These are phyloP conservation scores for Cantharis rustica DNA, from an alignment of 2,888 invertebrate species.

Conservation along the genomic window DNA sequence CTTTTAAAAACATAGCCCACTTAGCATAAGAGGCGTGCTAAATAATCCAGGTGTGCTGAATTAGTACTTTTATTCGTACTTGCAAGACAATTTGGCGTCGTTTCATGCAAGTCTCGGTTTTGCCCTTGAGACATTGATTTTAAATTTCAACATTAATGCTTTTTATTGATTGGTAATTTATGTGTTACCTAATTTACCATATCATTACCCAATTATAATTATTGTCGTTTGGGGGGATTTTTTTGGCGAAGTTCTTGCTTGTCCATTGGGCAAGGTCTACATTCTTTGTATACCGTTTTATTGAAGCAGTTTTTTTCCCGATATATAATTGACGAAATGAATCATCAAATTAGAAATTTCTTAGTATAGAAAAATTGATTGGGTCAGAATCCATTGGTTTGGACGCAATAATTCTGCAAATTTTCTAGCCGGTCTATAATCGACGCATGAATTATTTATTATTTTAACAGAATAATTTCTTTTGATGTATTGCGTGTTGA, in stretches of 20 bases:
- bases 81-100: constrained; percentile 15
- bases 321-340: neutral
- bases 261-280: neutral
- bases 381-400: neutral
- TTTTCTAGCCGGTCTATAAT: neutral
- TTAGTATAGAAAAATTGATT: neutral
- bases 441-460: neutral
- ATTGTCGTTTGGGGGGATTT: neutral
- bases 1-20: constrained; percentile 21
- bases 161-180: neutral
- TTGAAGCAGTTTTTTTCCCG: neutral
- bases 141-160: neutral
- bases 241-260: neutral
- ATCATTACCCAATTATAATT: neutral
- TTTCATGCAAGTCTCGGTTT: neutral
- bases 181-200: neutral
- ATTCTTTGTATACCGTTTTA: neutral
- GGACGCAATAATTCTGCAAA: neutral
- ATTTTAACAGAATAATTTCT: neutral
- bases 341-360: neutral
- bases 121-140: constrained; percentile 4
- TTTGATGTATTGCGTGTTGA: neutral
- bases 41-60: neutral
- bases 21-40: constrained; percentile 10
- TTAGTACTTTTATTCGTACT: constrained; percentile 1